Evolutionary conservation across 2,113 vertebrate species (phyloP).

Genomic region (Chaetorhynchus papuensis): DNA sequence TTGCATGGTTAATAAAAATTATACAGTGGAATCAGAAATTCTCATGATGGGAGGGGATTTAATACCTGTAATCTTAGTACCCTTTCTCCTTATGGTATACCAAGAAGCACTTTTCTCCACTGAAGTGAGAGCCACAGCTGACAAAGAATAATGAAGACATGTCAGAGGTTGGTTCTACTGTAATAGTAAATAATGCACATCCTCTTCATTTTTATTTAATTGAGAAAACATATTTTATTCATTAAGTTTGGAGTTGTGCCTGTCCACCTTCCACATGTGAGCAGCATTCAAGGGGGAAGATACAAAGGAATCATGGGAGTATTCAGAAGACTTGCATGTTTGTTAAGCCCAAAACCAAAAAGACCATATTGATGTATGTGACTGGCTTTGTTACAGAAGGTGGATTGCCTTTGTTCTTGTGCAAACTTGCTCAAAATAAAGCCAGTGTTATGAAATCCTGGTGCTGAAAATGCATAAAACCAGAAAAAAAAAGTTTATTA

Average conservation of each 20-base stretch:
- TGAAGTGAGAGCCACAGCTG: background rate
- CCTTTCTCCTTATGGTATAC: background rate
- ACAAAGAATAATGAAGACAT: background rate
- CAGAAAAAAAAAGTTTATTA: background rate
- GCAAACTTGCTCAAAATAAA: background rate
- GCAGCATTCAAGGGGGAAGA: background rate
- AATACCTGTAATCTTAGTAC: background rate
- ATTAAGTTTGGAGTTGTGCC: background rate
- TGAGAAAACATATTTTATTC: constrained; percentile 46
- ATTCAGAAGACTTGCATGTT: background rate
- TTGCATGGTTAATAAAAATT: background rate
- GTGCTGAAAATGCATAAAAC: background rate
- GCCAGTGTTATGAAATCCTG: background rate
- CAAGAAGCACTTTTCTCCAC: background rate
- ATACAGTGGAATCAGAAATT: background rate
- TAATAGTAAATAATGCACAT: constrained; percentile 40
- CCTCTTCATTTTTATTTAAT: constrained; percentile 53
- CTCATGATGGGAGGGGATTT: background rate
- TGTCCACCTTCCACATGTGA: background rate
- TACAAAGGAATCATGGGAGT: background rate
- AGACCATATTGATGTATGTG: background rate
- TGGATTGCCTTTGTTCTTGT: background rate
- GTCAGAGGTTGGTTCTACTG: background rate
- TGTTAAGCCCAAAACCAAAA: background rate
- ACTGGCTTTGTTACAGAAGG: background rate